A percentile compares a stretch with the other conserved stretches of the same genome.
Conservation (phyloP, 2,113 vertebrate genomes). For the Vicugna pacos region DNA sequence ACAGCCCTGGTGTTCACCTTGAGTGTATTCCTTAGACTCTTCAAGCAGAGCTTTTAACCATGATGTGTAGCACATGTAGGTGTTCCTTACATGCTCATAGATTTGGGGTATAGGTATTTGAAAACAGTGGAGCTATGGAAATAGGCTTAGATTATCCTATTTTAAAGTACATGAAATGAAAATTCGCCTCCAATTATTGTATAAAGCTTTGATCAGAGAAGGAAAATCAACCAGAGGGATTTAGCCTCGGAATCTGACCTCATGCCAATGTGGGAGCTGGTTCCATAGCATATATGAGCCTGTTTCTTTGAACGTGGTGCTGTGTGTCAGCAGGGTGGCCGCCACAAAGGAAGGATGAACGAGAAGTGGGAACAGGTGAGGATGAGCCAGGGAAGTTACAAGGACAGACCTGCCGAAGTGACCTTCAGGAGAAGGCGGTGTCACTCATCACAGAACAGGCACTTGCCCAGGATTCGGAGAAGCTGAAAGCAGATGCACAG, state of each 20-base stretch:
- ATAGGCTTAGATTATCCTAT: no score
- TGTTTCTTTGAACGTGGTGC: not conserved
- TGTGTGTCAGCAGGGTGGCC: not conserved
- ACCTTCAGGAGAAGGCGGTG: no score
- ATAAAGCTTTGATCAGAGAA: not conserved
- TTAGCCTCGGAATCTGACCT: not conserved
- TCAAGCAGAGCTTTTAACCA: not conserved
- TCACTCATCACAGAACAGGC: accelerated
- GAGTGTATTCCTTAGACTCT: not conserved
- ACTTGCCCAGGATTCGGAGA: not conserved
- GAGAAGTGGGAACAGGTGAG: not conserved
- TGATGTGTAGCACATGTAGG: no score
- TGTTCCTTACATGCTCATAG: accelerated
- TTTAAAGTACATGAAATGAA: not conserved
- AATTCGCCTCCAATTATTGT: not conserved
- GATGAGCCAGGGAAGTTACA: accelerated
- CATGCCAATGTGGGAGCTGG: not conserved
- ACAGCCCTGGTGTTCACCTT: not conserved
- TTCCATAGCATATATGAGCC: accelerated
- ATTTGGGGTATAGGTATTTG: not conserved
- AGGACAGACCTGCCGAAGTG: not conserved
- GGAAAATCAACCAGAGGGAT: accelerated
- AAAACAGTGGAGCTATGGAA: not conserved
- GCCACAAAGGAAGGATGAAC: not conserved
- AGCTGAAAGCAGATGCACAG: not conserved